Conservation (phyloP, 2,797 vertebrate genomes). For the Cyprinella venusta region DNA sequence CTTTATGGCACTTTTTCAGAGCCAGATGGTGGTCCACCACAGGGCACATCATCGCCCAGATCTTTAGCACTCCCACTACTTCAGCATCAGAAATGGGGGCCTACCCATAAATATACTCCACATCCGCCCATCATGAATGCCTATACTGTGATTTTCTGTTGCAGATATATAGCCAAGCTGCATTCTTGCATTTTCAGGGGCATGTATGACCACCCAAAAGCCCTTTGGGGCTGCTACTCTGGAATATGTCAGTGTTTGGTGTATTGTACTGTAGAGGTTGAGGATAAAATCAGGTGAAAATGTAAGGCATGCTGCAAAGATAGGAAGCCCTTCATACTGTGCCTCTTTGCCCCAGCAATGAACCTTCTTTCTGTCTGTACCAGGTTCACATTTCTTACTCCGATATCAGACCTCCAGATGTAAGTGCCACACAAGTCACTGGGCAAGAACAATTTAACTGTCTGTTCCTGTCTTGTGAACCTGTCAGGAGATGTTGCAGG, state of each 20-base stretch:
- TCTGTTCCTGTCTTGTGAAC: slow-evolving; percentile 72
- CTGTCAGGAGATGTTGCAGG: slow-evolving; percentile 63
- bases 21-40: slow-evolving; percentile 29
- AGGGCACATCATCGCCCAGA: slow-evolving; percentile 40
- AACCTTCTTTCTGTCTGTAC: slow-evolving; percentile 68
- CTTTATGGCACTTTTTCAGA: slow-evolving; percentile 33
- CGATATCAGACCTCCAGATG: slow-evolving; percentile 80
- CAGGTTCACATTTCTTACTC: slow-evolving; percentile 77
- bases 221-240: slow-evolving; percentile 60
- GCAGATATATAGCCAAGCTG: slow-evolving; percentile 11
- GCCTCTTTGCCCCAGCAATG: slow-evolving; percentile 76
- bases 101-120: slow-evolving; percentile 68
- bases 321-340: slow-evolving; percentile 73
- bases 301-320: slow-evolving; percentile 74
- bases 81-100: slow-evolving; percentile 58
- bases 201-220: slow-evolving; percentile 75
- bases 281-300: slow-evolving; percentile 77
- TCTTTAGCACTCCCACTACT: slow-evolving; percentile 63
- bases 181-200: slow-evolving; percentile 61
- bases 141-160: slow-evolving; percentile 69
- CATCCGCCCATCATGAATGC: slow-evolving; percentile 69
- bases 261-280: slow-evolving; percentile 56
- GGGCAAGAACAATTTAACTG: slow-evolving; percentile 83
- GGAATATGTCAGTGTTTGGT: slow-evolving; percentile 73
- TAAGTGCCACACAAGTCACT: slow-evolving; percentile 75